Evolutionary conservation across 2,797 vertebrate genomes (phyloP).

Genomic region (Ambastaia sidthimunki): DNA sequence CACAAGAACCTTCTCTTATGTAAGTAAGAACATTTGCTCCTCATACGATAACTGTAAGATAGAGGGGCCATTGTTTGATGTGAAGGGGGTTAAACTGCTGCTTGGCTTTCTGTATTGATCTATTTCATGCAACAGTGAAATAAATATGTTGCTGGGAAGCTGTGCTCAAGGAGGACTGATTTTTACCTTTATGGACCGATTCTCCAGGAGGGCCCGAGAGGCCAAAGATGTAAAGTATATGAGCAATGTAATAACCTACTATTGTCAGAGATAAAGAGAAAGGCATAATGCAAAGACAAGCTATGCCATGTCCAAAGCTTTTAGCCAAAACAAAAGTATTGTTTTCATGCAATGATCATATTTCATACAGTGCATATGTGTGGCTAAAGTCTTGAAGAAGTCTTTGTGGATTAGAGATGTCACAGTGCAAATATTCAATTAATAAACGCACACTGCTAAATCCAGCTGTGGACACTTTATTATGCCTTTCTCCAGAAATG

Average conservation of each 20-base stretch:
- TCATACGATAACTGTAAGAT: slow-evolving; percentile 15
- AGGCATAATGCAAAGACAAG: not conserved
- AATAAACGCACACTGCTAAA: too few species aligned
- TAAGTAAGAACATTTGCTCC: not conserved
- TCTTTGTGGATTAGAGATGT: not conserved
- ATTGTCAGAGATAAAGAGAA: slow-evolving; percentile 9
- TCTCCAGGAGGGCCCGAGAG: slow-evolving; percentile 30
- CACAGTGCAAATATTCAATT: too few species aligned
- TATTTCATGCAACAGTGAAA: slow-evolving; percentile 32
- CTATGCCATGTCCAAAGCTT: not conserved
- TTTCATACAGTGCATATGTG: not conserved
- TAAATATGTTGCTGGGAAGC: slow-evolving; percentile 33
- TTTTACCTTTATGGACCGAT: slow-evolving; percentile 51
- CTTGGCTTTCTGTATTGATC: slow-evolving; percentile 45
- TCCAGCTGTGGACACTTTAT: too few species aligned
- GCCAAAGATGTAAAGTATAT: slow-evolving; percentile 28
- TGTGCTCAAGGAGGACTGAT: slow-evolving; percentile 31
- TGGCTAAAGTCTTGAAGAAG: not conserved
- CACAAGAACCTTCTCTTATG: not conserved
- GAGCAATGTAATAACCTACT: slow-evolving; percentile 31
- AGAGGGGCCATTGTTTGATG: slow-evolving; percentile 29
- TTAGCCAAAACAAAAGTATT: not conserved
- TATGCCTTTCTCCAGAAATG: too few species aligned
- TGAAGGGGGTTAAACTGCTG: slow-evolving; percentile 31
- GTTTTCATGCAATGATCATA: not conserved